A percentile compares a stretch with the other conserved stretches of the same genome.
phyloP scores from a whole-genome alignment of 2,888 invertebrate species.

The Sphaeridia pumilis region DNA sequence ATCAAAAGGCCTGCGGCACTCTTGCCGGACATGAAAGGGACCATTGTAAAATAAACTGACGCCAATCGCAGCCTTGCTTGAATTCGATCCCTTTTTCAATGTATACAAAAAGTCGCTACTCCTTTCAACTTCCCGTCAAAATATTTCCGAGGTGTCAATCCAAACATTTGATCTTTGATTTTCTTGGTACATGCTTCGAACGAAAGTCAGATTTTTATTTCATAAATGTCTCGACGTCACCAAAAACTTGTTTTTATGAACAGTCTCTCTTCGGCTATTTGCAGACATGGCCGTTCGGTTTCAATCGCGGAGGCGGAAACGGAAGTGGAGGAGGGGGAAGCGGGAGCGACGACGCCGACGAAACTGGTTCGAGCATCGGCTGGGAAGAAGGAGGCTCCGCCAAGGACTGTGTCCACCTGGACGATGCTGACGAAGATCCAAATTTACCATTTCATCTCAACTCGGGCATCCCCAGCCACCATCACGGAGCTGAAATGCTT shows the following conservation, averaged over 20 bases:
- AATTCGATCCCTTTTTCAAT: too few species aligned
- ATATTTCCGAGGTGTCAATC: slow-evolving; percentile 4
- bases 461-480: slow-evolving; percentile 2
- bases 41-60: slow-evolving; percentile 19
- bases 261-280: too few species aligned
- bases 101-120: too few species aligned
- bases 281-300: slow-evolving; percentile 35
- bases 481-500: background rate
- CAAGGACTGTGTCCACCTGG: slow-evolving; percentile 35
- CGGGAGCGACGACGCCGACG: slow-evolving; percentile 25
- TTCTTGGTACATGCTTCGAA: slow-evolving; percentile 1
- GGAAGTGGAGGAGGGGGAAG: slow-evolving; percentile 32
- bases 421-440: slow-evolving; percentile 15
- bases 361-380: slow-evolving; percentile 27
- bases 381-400: slow-evolving; percentile 25
- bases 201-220: too few species aligned
- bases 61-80: too few species aligned
- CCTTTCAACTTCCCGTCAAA: slow-evolving; percentile 2
- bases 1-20: slow-evolving; percentile 8
- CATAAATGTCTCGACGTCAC: too few species aligned
- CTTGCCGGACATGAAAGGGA: slow-evolving; percentile 14
- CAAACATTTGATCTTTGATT: slow-evolving; percentile 2
- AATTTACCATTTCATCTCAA: slow-evolving; percentile 10
- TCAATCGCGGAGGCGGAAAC: slow-evolving; percentile 30
- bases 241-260: too few species aligned